Base-by-base conservation (phyloP, 2,113 vertebrate species). In the Vireo altiloquus region DNA sequence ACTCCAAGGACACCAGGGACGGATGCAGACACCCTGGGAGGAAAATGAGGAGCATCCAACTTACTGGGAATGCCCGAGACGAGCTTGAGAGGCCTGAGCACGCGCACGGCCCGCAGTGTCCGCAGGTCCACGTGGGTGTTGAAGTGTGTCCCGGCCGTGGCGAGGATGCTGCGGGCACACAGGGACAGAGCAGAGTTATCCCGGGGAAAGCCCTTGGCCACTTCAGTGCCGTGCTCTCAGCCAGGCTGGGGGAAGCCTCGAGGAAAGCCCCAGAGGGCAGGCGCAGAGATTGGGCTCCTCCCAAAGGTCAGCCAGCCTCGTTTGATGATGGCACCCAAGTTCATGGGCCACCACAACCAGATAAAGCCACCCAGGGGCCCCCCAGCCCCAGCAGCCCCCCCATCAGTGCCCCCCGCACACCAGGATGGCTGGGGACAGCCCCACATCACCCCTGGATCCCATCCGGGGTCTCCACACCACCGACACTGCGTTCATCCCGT, bases 1-100 rank as follows among this genome's bases (percentile, higher is more conserved):
- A 2, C 12, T 22, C 20, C 8, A 33, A 49, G 56, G 28, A 24
- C 25, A 22, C 11, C 13, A 18, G 31, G 31, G 37, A 44, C 0
- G 0, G 23, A 27, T 2, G 3, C 0, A 0, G 46, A 59, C 28
- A 31, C 15, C 15, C 31, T 2, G 6, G 15, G 39, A 74, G 25
- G 12, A 40, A 11, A 33, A 84, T 11, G 18, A 68, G 75, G 47
- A 86, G 24, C 35, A 66, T 30, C 11, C 64, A 46, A 98, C 98
- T 98, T 97, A 99, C 99, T 99, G 72, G 99, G 99, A 95, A 99
- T 99, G 90, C 99, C 99, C 1, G 99, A 99, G 88, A 99, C 99
- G 7, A 99, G 99, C 97, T 99, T 99, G 92, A 99, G 98, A 22
- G 99, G 99, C 79, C 99, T 95, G 78, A 99, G 98, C 49, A 99